These are phyloP conservation scores for Galaxea fascicularis DNA, from an alignment of 92 coral and sea anemone genomes.

Conservation along the genomic window DNA sequence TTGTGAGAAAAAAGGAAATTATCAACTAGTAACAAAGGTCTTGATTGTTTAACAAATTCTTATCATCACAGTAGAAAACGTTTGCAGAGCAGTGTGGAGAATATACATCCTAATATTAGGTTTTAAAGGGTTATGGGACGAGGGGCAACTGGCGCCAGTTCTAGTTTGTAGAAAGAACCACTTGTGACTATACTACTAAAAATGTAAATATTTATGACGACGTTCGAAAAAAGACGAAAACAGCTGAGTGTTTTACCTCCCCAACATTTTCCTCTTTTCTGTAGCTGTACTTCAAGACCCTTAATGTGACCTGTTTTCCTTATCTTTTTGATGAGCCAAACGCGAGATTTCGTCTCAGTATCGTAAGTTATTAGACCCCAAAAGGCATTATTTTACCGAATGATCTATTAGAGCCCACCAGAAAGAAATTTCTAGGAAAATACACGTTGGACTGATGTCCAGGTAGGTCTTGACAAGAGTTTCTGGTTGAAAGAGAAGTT, in stretches of 20 bases:
- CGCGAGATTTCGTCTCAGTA: no score
- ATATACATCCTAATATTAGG: no score
- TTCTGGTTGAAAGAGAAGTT: background rate
- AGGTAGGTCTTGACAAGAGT: background rate
- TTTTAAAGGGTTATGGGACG: no score
- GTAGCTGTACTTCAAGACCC: background rate
- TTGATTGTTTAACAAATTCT: no score
- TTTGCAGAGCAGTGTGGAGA: no score
- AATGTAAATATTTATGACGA: slow-evolving; percentile 34
- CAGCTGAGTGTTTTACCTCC: background rate
- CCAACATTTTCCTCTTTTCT: background rate
- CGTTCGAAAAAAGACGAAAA: background rate
- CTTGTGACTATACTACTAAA: background rate
- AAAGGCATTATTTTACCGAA: background rate
- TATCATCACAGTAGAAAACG: no score
- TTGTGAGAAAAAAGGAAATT: no score
- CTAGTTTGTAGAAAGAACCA: background rate
- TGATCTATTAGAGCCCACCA: background rate
- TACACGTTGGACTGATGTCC: background rate
- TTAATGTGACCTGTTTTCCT: background rate
- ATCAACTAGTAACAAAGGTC: no score
- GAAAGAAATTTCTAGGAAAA: background rate
- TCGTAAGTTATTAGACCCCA: no score
- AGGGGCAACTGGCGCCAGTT: background rate
- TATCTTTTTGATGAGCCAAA: background rate